These are phyloP conservation scores for Myxocyprinus asiaticus DNA, from an alignment of 2,113 vertebrate genomes.

Conservation along the genomic window DNA sequence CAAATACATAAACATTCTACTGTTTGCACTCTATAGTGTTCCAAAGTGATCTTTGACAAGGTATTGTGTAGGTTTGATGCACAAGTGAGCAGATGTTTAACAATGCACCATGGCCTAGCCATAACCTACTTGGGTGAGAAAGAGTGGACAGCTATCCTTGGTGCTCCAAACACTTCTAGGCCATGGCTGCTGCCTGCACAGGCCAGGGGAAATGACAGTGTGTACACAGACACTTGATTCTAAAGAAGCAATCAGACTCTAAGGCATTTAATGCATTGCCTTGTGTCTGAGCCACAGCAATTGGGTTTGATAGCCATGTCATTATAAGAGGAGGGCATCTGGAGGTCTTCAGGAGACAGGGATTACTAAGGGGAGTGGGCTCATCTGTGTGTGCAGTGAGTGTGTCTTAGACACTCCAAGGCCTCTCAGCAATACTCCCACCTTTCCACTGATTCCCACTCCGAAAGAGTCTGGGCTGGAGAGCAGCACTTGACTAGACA, in stretches of 20 bases:
- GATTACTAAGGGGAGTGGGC: slow-evolving; percentile 66
- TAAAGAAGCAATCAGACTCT: slow-evolving; percentile 78
- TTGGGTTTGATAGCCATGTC: slow-evolving; percentile 79
- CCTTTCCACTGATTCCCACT: slow-evolving; percentile 58
- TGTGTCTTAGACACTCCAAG: slow-evolving; percentile 31
- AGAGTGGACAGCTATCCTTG: slow-evolving; percentile 37
- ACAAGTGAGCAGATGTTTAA: neutral
- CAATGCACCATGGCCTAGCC: neutral
- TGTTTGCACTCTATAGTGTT: too few relatives aligned
- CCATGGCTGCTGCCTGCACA: neutral
- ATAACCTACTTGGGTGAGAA: neutral
- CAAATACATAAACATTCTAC: too few relatives aligned
- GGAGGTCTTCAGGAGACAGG: slow-evolving; percentile 73
- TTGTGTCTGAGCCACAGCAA: slow-evolving; percentile 78
- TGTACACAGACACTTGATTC: slow-evolving; percentile 78
- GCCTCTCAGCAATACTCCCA: slow-evolving; percentile 33
- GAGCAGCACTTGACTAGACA: slow-evolving; percentile 46
- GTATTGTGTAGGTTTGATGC: too few relatives aligned
- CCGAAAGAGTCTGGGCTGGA: slow-evolving; percentile 52
- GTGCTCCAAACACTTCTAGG: slow-evolving; percentile 45
- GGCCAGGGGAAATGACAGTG: slow-evolving; percentile 62
- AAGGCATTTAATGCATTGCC: slow-evolving; percentile 76
- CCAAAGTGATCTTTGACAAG: too few relatives aligned
- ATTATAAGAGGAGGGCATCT: slow-evolving; percentile 77
- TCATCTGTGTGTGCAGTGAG: slow-evolving; percentile 19